Conservation (phyloP, 2,888 invertebrate species). For the Pecten maximus region DNA sequence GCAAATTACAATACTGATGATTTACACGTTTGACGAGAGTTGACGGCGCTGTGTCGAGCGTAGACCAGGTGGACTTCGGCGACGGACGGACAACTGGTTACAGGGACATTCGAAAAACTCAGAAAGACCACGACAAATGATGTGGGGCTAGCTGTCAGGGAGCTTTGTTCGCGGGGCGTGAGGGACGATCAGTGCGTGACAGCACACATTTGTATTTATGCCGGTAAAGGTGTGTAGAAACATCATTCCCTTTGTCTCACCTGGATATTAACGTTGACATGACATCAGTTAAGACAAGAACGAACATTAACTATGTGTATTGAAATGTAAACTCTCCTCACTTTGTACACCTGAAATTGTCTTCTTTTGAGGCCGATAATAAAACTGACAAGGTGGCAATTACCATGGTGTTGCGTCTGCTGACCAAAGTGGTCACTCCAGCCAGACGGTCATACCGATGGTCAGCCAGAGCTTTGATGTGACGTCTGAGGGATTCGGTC, state of each 20-base stretch:
- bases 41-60: neutral
- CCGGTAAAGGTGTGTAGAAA: constrained; percentile 38
- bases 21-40: no score
- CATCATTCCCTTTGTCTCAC: constrained; percentile 36
- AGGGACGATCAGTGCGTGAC: constrained; percentile 31
- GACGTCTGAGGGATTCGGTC: neutral
- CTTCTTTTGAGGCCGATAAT: constrained; percentile 9
- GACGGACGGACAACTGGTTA: neutral
- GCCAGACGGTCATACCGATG: constrained; percentile 18
- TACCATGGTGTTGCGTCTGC: neutral
- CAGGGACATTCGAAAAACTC: neutral
- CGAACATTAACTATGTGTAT: constrained; percentile 40
- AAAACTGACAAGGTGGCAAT: neutral
- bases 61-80: neutral
- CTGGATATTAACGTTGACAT: constrained; percentile 3
- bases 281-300: constrained; percentile 39
- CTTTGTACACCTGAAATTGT: constrained; percentile 22
- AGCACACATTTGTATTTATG: constrained; percentile 38
- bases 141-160: neutral
- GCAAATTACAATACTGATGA: no score
- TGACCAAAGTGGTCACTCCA: constrained; percentile 29
- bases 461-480: neutral
- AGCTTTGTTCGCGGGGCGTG: constrained; percentile 4
- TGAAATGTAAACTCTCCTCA: constrained; percentile 20
- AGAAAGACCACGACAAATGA: neutral